These are phyloP conservation scores for Molorchus minor DNA, from an alignment of 2,888 invertebrate genomes.

Conservation along the genomic window DNA sequence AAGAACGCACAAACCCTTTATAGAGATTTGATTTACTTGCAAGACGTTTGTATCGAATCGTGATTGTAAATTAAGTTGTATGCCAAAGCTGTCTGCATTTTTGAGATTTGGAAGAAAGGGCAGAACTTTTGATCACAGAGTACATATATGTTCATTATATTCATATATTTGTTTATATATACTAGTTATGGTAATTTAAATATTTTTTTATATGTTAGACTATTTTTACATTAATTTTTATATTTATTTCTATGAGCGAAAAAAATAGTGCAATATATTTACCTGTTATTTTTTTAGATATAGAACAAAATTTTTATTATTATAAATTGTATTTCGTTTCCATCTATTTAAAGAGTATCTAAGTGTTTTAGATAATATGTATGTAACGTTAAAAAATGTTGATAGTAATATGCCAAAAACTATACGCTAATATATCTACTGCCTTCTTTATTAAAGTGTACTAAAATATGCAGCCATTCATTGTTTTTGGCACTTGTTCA, in stretches of 20 bases:
- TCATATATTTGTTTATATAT: too few relatives aligned
- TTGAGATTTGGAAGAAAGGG: too few relatives aligned
- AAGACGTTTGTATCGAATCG: too few relatives aligned
- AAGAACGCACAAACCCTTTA: too few relatives aligned
- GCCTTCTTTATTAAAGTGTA: constrained; percentile 11
- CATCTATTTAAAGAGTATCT: neutral
- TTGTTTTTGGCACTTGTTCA: too few relatives aligned
- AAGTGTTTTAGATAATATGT: constrained; percentile 5
- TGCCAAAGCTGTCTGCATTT: constrained; percentile 27
- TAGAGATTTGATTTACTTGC: too few relatives aligned
- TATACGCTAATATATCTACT: constrained; percentile 2
- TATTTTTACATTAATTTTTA: constrained; percentile 53
- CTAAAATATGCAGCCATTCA: too few relatives aligned
- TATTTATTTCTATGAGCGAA: constrained; percentile 51
- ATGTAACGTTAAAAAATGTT: neutral
- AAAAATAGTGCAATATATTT: constrained; percentile 50
- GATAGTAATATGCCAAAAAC: neutral
- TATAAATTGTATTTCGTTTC: constrained; percentile 3
- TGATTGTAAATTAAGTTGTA: constrained; percentile 16
- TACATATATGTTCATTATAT: too few relatives aligned
- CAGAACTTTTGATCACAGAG: too few relatives aligned
- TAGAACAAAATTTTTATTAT: constrained; percentile 21
- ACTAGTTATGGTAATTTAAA: constrained; percentile 48
- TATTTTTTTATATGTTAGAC: constrained; percentile 55
- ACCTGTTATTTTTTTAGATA: constrained; percentile 15